A percentile compares a stretch with the other conserved stretches of the same genome.
Evolutionary conservation across 2,113 vertebrate species (phyloP).

Genomic region (Ceyx melanurus): DNA sequence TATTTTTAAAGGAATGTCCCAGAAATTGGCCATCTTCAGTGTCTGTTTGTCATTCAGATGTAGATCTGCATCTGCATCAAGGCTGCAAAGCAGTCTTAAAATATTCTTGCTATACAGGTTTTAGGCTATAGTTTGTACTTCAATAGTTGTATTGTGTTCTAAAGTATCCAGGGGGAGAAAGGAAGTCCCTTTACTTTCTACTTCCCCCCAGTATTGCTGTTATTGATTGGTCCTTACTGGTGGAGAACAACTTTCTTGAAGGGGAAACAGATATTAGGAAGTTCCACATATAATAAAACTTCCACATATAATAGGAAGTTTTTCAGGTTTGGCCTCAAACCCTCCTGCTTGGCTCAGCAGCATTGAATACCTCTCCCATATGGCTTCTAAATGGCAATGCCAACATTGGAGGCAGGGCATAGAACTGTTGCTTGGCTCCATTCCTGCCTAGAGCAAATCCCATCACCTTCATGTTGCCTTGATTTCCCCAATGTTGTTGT

Average conservation of each 20-base stretch:
- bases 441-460: neutral
- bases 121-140: neutral
- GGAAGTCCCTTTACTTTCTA: slow-evolving; percentile 40
- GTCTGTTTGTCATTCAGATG: slow-evolving; percentile 15
- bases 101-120: neutral
- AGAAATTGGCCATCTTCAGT: neutral
- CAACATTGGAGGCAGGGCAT: neutral
- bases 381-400: neutral
- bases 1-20: neutral
- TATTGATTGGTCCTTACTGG: slow-evolving; percentile 41
- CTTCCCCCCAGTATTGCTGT: slow-evolving; percentile 2
- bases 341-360: neutral
- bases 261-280: neutral
- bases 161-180: neutral
- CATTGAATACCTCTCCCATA: neutral
- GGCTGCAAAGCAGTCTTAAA: slow-evolving; percentile 42
- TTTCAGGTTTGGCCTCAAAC: neutral
- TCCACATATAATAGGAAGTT: neutral
- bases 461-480: neutral
- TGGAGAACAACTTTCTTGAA: slow-evolving; percentile 40
- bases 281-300: too few species aligned
- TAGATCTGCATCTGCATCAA: neutral
- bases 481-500: neutral
- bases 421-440: neutral
- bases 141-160: neutral